Evolutionary conservation across 2,888 invertebrate genomes (phyloP).

Genomic region (Heliconius hortense): DNA sequence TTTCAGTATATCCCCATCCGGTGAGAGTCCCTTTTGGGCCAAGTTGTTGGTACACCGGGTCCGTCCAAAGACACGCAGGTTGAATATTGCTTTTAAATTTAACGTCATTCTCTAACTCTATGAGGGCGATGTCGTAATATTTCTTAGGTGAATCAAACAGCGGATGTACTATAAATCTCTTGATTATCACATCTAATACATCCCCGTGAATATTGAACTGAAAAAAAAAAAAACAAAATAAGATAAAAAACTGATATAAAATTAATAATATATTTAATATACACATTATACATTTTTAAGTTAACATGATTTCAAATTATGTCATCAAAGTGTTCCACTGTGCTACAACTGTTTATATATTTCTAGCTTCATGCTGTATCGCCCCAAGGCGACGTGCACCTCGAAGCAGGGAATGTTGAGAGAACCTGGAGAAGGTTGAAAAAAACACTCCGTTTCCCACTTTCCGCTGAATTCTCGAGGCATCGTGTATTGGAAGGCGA

Average conservation of each 20-base stretch:
- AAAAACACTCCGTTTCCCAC: too few relatives aligned
- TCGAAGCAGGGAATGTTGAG: too few relatives aligned
- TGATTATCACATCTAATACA: conserved; percentile 44
- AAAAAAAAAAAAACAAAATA: conserved; percentile 23
- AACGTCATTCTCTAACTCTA: conserved; percentile 43
- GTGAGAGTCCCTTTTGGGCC: conserved; percentile 42
- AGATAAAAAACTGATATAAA: conserved; percentile 2
- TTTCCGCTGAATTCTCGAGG: too few relatives aligned
- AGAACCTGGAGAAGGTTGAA: too few relatives aligned
- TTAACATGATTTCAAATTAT: too few relatives aligned
- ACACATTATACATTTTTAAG: too few relatives aligned
- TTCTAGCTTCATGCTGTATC: too few relatives aligned
- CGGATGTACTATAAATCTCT: conserved; percentile 46
- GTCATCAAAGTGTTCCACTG: too few relatives aligned
- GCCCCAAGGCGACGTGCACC: too few relatives aligned
- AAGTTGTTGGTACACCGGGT: conserved; percentile 31
- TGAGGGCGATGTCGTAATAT: conserved; percentile 46
- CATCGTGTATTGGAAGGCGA: too few relatives aligned
- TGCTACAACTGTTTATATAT: too few relatives aligned
- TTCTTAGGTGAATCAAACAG: conserved; percentile 45
- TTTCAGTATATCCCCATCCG: conserved; percentile 46
- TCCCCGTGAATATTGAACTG: conserved; percentile 35
- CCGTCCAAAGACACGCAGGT: conserved; percentile 48
- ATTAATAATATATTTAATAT: neutral
- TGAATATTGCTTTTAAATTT: conserved; percentile 40